Conservation (phyloP, 2,797 vertebrate species). For the Anabacerthia variegaticeps region DNA sequence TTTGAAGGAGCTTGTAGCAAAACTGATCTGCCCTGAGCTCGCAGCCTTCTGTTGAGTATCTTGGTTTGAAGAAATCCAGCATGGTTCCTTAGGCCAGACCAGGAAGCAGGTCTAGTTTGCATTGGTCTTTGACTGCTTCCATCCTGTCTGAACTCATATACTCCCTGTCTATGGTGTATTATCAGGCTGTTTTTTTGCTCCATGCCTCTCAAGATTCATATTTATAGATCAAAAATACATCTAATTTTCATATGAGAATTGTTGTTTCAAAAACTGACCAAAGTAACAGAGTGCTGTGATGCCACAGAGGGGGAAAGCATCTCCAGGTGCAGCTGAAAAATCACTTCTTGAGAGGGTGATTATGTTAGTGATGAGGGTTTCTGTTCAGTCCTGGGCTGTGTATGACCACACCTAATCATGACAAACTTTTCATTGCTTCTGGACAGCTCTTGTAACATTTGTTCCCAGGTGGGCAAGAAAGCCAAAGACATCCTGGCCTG, state of each 20-base stretch:
- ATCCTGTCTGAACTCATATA: neutral
- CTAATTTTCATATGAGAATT: neutral
- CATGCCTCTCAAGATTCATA: neutral
- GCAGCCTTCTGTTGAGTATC: neutral
- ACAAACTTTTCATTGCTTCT: neutral
- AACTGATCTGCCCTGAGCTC: neutral
- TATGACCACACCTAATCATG: neutral
- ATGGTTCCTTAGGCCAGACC: neutral
- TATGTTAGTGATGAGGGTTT: neutral
- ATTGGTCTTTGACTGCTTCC: neutral
- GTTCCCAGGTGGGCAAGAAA: neutral
- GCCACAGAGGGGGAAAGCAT: neutral
- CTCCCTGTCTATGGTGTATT: neutral
- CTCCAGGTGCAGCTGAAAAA: neutral
- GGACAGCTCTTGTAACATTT: neutral
- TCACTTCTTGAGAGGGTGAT: neutral
- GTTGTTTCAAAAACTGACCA: neutral
- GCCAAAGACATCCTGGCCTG: neutral
- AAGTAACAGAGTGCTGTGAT: neutral
- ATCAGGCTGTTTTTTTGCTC: neutral
- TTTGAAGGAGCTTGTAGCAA: neutral
- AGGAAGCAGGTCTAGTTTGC: neutral
- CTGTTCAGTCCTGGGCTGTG: neutral
- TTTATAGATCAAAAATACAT: neutral
- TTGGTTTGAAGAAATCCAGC: neutral